A percentile compares a stretch with the other conserved stretches of the same genome.
Conservation (phyloP, 92 coral and sea anemone genomes). For the Chrysogorgia sp. region DNA sequence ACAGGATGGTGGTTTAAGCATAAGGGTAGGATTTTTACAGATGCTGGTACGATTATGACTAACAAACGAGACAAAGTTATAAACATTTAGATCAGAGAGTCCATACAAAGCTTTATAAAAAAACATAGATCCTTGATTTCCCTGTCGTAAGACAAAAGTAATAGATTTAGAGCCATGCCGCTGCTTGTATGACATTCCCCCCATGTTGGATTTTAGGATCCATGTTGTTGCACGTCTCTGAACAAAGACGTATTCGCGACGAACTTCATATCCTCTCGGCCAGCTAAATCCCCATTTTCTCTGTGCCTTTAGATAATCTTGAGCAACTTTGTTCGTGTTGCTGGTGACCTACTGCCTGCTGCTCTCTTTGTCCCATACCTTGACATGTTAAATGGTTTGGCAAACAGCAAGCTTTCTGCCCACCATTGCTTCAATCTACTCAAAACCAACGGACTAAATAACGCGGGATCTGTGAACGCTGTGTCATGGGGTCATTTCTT, state of each 20-base stretch:
- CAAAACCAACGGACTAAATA: slow-evolving; percentile 75
- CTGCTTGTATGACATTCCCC: not conserved
- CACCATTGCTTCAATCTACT: slow-evolving; percentile 94
- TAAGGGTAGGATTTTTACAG: no score
- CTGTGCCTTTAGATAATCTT: slow-evolving; percentile 64
- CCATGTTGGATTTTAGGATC: no score
- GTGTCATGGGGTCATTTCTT: slow-evolving; percentile 97
- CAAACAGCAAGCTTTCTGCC: slow-evolving; percentile 83
- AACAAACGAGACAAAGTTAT: no score
- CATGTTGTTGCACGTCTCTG: not conserved
- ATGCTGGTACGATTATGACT: no score
- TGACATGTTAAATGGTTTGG: slow-evolving; percentile 86
- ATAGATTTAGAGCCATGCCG: no score
- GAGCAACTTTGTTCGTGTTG: slow-evolving; percentile 87
- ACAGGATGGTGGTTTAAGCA: no score
- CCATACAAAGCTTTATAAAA: no score
- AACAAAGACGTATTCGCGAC: not conserved
- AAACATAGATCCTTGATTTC: no score
- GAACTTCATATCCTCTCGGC: no score
- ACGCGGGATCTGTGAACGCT: slow-evolving; percentile 42
- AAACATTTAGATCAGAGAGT: no score
- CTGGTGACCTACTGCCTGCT: slow-evolving; percentile 90
- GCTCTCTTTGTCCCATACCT: slow-evolving; percentile 91
- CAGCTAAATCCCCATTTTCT: no score
- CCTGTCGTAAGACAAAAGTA: no score